phyloP scores from a whole-genome alignment of 2,888 invertebrate species.

The Leptopterna dolabrata region DNA sequence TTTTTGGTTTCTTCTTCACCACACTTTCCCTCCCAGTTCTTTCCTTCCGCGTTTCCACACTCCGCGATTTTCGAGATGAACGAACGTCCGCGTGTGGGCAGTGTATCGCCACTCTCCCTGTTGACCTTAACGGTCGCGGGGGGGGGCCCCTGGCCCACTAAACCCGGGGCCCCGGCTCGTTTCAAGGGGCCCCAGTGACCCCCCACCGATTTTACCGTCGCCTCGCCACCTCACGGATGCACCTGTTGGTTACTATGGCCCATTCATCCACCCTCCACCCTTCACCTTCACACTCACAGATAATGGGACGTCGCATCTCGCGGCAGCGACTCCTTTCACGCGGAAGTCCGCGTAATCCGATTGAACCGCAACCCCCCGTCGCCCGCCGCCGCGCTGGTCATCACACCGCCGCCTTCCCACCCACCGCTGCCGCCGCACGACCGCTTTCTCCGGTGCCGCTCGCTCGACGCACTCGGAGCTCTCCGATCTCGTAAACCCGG shows the following conservation, averaged over 20 bases:
- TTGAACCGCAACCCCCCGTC: not conserved
- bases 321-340: not conserved
- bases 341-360: not conserved
- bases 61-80: no score
- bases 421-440: not conserved
- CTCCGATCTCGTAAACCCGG: not conserved
- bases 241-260: not conserved
- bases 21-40: no score
- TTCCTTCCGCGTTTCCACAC: no score
- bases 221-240: not conserved
- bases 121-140: not conserved
- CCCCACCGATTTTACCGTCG: not conserved
- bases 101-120: not conserved
- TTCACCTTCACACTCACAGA: not conserved
- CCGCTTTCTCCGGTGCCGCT: not conserved
- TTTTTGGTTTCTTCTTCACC: no score
- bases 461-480: not conserved
- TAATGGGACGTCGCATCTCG: not conserved
- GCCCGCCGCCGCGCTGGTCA: not conserved
- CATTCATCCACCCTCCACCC: not conserved
- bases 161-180: not conserved
- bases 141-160: not conserved
- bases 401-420: not conserved
- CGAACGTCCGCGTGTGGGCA: no score
- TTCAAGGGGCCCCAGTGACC: not conserved